Conservation (phyloP, 2,888 invertebrate genomes). For the Tromatobia lineatoria region DNA sequence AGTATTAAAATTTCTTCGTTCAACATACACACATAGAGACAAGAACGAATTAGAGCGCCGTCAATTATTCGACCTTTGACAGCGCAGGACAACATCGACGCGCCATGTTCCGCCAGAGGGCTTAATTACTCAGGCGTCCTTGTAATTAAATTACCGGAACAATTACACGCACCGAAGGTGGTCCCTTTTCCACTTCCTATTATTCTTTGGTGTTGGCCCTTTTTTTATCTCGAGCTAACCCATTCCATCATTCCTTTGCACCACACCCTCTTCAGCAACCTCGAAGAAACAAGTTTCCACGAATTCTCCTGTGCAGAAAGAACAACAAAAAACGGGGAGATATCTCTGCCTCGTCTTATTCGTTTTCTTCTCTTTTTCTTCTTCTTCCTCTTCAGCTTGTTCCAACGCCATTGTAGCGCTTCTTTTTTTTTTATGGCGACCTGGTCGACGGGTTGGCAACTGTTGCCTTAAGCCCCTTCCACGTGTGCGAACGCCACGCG, state of each 20-base stretch:
- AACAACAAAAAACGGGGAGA: slow-evolving; percentile 35
- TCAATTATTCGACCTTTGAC: slow-evolving; percentile 24
- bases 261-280: slow-evolving; percentile 18
- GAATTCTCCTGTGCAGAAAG: slow-evolving; percentile 51
- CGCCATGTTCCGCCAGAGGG: slow-evolving; percentile 44
- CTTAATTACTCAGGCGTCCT: slow-evolving; percentile 74
- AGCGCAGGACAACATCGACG: slow-evolving; percentile 18
- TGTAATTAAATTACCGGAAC: slow-evolving; percentile 66
- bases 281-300: slow-evolving; percentile 65
- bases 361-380: not conserved
- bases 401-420: slow-evolving; percentile 25
- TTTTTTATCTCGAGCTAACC: slow-evolving; percentile 34
- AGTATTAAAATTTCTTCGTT: slow-evolving; percentile 7
- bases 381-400: slow-evolving; percentile 11
- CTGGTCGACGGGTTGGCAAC: slow-evolving; percentile 37
- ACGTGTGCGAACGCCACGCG: slow-evolving; percentile 33
- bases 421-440: slow-evolving; percentile 50
- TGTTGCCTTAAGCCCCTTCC: slow-evolving; percentile 12
- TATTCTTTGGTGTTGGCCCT: slow-evolving; percentile 25
- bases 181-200: slow-evolving; percentile 45
- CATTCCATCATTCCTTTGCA: slow-evolving; percentile 39
- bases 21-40: not conserved
- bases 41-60: not conserved
- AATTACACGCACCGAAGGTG: slow-evolving; percentile 68
- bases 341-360: slow-evolving; percentile 48